Evolutionary conservation across 2,113 vertebrate genomes (phyloP).

Genomic region (Tauraco erythrolophus): DNA sequence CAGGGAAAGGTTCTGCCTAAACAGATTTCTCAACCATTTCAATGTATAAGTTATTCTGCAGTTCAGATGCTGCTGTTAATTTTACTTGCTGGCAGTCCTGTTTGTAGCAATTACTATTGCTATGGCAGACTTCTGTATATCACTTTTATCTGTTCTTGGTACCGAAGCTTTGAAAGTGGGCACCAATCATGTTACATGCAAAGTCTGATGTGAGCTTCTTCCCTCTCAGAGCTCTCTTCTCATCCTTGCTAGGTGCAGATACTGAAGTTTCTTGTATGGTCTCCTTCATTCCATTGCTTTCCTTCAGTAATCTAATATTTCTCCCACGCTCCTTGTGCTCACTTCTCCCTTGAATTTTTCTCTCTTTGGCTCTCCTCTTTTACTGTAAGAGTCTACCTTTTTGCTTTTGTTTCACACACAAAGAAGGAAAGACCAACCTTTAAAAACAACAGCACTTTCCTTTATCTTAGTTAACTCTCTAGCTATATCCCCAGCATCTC

Average conservation of each 20-base stretch:
- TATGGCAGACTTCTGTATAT: neutral
- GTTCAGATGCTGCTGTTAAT: conserved; percentile 46
- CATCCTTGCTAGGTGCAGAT: neutral
- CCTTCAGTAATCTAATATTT: neutral
- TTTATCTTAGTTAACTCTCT: neutral
- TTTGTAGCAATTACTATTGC: conserved; percentile 24
- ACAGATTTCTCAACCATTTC: neutral
- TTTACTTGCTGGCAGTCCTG: neutral
- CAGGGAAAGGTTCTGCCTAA: neutral
- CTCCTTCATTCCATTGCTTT: neutral
- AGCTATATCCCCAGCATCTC: neutral
- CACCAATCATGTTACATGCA: neutral
- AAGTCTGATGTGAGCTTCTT: neutral
- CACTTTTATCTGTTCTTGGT: neutral
- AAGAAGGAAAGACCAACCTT: neutral
- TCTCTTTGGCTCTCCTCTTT: neutral
- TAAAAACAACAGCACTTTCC: neutral
- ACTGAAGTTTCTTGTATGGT: neutral
- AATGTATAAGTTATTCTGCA: conserved; percentile 14
- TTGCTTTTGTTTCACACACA: neutral
- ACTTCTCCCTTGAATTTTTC: neutral
- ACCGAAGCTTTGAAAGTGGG: neutral
- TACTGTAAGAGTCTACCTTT: neutral
- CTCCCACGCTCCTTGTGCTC: neutral
- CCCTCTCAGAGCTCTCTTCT: neutral